Percentiles rank a stretch among this genome's conserved stretches.
Evolutionary conservation across 2,888 invertebrate genomes (phyloP).

Genomic region (Clepsis dumicolana): DNA sequence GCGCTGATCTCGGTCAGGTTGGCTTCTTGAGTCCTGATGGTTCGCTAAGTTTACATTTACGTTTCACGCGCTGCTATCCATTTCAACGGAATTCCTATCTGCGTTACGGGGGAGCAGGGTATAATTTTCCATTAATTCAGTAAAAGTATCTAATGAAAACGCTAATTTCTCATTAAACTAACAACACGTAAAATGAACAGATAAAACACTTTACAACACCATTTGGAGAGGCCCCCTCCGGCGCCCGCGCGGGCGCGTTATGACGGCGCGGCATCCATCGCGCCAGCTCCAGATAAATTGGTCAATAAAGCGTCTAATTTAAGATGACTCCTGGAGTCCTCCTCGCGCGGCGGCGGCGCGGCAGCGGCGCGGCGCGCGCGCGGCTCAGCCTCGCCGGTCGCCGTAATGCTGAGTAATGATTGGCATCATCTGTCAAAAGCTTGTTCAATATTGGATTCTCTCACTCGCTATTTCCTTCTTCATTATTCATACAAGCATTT

Average conservation of each 20-base stretch:
- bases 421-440: slow-evolving; percentile 45
- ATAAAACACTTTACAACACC: slow-evolving; percentile 43
- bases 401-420: slow-evolving; percentile 43
- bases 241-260: neutral
- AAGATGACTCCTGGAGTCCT: neutral
- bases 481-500: slow-evolving; percentile 40
- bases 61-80: slow-evolving; percentile 19
- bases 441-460: slow-evolving; percentile 44
- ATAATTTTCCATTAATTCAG: slow-evolving; percentile 41
- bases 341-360: neutral
- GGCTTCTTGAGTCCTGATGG: neutral
- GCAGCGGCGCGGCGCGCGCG: neutral
- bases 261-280: slow-evolving; percentile 8
- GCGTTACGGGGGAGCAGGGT: slow-evolving; percentile 34
- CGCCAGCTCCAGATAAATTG: slow-evolving; percentile 30
- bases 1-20: neutral
- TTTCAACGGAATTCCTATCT: slow-evolving; percentile 22
- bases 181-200: slow-evolving; percentile 44
- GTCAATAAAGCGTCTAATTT: slow-evolving; percentile 31
- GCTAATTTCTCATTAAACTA: slow-evolving; percentile 45
- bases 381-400: slow-evolving; percentile 1
- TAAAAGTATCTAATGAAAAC: slow-evolving; percentile 44
- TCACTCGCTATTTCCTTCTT: slow-evolving; percentile 40
- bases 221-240: slow-evolving; percentile 9
- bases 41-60: slow-evolving; percentile 27